Percentiles rank a stretch among this genome's conserved stretches.
Conservation (phyloP, 2,797 vertebrate genomes). For the Clarias laeviceps region DNA sequence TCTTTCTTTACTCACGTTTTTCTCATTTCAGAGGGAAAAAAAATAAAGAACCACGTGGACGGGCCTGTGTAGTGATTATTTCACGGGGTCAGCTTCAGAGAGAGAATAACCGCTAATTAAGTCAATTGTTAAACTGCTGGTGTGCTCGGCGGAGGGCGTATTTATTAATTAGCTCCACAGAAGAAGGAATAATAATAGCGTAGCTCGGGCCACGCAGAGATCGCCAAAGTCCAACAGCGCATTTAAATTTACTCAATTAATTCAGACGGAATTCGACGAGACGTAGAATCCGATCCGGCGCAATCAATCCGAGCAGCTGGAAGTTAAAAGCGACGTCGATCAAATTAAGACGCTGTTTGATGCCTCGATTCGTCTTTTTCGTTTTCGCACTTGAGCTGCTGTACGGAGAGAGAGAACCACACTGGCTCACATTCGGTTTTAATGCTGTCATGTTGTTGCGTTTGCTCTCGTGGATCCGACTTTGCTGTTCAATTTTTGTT, state of each 20-base stretch:
- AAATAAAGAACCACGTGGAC: neutral
- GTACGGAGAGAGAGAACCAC: too few species aligned
- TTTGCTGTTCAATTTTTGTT: neutral
- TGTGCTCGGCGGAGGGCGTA: conserved; percentile 63
- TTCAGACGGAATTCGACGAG: neutral
- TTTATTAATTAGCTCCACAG: conserved; percentile 76
- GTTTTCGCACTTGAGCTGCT: neutral
- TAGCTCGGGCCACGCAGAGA: conserved; percentile 45
- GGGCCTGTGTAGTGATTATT: conserved; percentile 44
- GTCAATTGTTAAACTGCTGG: conserved; percentile 61
- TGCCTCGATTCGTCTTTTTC: neutral
- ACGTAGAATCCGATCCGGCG: neutral
- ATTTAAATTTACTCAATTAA: neutral
- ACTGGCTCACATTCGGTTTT: neutral
- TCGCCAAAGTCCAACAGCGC: conserved; percentile 64
- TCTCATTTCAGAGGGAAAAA: neutral
- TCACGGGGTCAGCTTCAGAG: conserved; percentile 61
- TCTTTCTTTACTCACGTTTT: neutral
- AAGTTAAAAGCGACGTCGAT: neutral
- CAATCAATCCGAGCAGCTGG: neutral
- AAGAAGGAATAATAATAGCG: conserved; percentile 71
- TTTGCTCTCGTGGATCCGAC: neutral
- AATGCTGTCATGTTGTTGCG: neutral
- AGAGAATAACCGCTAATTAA: conserved; percentile 74
- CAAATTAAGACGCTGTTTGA: neutral